A percentile compares a stretch with the other conserved stretches of the same genome.
phyloP scores from a whole-genome alignment of 1,140 invertebrate genomes.

The Bombus difficillimus region DNA sequence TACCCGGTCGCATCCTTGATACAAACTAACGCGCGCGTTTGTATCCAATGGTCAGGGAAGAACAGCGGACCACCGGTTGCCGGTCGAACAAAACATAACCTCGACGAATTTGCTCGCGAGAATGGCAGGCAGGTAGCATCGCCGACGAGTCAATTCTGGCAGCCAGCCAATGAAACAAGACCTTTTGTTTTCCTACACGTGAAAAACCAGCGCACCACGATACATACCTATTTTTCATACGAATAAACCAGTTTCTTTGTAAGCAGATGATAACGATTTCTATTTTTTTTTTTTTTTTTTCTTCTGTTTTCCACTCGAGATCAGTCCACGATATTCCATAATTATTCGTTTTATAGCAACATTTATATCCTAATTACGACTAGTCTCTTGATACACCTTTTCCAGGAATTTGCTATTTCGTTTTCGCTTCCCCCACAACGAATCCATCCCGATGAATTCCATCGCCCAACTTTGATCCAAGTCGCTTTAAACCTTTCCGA shows the following conservation, averaged over 20 bases:
- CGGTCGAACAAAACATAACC: background rate
- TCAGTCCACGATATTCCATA: background rate
- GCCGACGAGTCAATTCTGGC: slow-evolving; percentile 43
- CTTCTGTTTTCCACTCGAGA: background rate
- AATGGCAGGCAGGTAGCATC: slow-evolving; percentile 35
- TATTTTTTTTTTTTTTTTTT: background rate
- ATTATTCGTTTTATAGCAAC: background rate
- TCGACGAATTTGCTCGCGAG: background rate
- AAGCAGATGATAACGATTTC: no score
- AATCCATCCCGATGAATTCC: no score
- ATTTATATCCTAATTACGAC: background rate
- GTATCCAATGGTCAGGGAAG: background rate
- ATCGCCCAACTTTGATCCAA: background rate
- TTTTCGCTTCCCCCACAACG: no score
- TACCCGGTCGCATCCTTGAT: no score
- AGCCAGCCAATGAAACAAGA: background rate
- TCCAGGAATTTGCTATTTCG: no score
- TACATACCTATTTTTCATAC: background rate
- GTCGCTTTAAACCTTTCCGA: slow-evolving; percentile 57
- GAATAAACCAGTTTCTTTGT: background rate
- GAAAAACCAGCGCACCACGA: background rate
- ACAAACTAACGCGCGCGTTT: no score
- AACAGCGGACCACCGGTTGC: no score
- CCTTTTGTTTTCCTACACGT: background rate
- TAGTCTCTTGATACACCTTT: no score